Evolutionary conservation across 2,888 invertebrate species (phyloP).

Genomic region (Rhyacophila evoluta): DNA sequence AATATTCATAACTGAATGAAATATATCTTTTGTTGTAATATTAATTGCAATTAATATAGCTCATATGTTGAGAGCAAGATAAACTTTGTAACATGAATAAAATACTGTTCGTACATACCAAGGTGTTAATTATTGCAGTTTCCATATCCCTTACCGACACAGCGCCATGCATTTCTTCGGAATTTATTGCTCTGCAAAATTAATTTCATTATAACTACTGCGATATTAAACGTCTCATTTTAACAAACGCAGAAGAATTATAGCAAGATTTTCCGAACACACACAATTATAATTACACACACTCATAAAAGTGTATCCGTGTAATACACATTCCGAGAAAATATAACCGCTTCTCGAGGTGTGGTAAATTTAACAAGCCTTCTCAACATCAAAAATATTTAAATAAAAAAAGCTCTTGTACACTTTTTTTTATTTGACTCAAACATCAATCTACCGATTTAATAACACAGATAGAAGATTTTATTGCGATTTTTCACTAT

Average conservation of each 20-base stretch:
- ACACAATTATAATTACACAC: neutral
- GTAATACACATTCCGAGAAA: conserved; percentile 20
- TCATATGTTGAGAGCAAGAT: neutral
- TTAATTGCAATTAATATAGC: too few relatives aligned
- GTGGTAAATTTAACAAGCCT: neutral
- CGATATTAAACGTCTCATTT: conserved; percentile 48
- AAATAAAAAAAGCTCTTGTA: too few relatives aligned
- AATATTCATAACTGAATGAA: too few relatives aligned
- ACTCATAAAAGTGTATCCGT: neutral
- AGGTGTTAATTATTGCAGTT: conserved; percentile 12
- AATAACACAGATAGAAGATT: too few relatives aligned
- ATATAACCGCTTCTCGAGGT: conserved; percentile 14
- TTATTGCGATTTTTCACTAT: too few relatives aligned
- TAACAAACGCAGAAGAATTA: conserved; percentile 50
- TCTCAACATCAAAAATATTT: conserved; percentile 18
- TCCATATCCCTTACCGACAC: neutral
- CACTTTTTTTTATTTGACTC: too few relatives aligned
- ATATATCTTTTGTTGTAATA: too few relatives aligned
- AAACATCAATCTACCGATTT: too few relatives aligned
- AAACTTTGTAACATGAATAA: neutral
- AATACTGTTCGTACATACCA: neutral
- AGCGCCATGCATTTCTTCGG: conserved; percentile 45
- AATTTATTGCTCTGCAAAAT: conserved; percentile 50
- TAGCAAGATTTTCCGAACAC: conserved; percentile 34
- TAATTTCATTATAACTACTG: conserved; percentile 54